Base-by-base conservation (phyloP, 2,888 invertebrate species). In the Agapostemon virescens region DNA sequence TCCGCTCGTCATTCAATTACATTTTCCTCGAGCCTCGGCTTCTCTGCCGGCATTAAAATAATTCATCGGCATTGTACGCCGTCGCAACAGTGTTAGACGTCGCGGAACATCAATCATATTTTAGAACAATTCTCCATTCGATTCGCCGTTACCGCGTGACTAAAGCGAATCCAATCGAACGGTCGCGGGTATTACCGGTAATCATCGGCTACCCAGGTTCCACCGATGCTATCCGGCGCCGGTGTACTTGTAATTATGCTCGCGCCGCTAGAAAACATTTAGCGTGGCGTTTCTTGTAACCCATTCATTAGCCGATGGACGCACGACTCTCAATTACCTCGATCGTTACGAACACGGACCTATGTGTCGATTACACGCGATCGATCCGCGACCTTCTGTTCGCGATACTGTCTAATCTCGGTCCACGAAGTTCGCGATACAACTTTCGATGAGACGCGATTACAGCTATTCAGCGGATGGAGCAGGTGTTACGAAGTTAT, bases 261-360 rank as follows among this genome's bases (percentile, higher is more conserved):
- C 70, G 71, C 76, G 45, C 61, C 66, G 75, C 23, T 73, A 38
- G 80, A 83, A 77, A 85, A 74, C 79, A 74, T 81, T 76, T 79
- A 83, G 77, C 70, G 20, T 61, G 76, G 20, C 38, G 64, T 58
- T 68, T 77, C 79, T 84, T 85, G 76, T 55, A 23, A 84, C 82
- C 77, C 77, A 82, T 84, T 77, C 82, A 86, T 86, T 86, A 82
- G 68, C 26, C 36, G 69, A 80, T 77, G 69, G 75, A 74, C 70
- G 45, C 69, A 36, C 67, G 58, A 63, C 69, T 67, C 36, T 66
- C 63, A 74, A 69, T 77, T 77, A 79, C 71, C 69, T 61, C 72
- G 82, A 84, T 82, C 77, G 79, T 23, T 64, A 64, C 23, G 23
- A 15, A 38, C 23, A n/a, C 13, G 15, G 23, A 23, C 13, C 36